A percentile compares a stretch with the other conserved stretches of the same genome.
Conservation (phyloP, 2,113 vertebrate species). For the Atractosteus spatula region DNA sequence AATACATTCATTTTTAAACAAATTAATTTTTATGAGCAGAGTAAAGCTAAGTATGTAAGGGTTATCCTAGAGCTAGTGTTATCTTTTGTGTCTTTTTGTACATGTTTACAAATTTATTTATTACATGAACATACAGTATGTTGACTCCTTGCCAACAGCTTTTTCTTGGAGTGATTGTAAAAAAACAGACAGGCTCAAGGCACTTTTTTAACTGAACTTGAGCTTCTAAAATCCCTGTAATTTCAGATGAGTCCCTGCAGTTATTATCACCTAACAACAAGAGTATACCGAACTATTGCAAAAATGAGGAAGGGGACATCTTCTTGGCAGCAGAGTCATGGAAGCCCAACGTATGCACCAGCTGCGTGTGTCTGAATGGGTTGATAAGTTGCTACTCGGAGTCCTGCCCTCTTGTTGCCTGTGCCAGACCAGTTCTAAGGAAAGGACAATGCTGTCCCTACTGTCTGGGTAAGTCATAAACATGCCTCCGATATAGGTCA, state of each 20-base stretch:
- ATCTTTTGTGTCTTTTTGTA: no score
- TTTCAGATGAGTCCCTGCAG: conserved; percentile 73
- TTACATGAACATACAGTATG: no score
- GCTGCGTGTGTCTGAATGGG: conserved; percentile 80
- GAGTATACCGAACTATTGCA: conserved; percentile 79
- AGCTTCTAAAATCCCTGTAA: conserved; percentile 14
- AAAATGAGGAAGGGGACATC: conserved; percentile 80
- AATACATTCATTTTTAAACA: no score
- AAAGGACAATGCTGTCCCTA: conserved; percentile 90
- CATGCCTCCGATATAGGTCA: not conserved
- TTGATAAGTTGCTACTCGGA: conserved; percentile 82
- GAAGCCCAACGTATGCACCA: conserved; percentile 87
- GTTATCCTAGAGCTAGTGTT: no score
- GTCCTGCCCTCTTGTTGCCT: conserved; percentile 78
- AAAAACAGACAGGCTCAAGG: no score
- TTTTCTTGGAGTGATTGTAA: no score
- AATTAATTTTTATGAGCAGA: no score
- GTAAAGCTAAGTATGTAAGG: no score
- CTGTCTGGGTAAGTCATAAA: conserved; percentile 74
- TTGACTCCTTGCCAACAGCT: no score
- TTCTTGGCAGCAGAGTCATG: conserved; percentile 87
- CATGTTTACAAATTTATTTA: no score
- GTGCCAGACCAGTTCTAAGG: conserved; percentile 77
- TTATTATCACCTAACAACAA: conserved; percentile 71
- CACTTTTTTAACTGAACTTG: no score